phyloP scores from a whole-genome alignment of 2,888 invertebrate species.

The Acanthococcus lagerstroemiae region DNA sequence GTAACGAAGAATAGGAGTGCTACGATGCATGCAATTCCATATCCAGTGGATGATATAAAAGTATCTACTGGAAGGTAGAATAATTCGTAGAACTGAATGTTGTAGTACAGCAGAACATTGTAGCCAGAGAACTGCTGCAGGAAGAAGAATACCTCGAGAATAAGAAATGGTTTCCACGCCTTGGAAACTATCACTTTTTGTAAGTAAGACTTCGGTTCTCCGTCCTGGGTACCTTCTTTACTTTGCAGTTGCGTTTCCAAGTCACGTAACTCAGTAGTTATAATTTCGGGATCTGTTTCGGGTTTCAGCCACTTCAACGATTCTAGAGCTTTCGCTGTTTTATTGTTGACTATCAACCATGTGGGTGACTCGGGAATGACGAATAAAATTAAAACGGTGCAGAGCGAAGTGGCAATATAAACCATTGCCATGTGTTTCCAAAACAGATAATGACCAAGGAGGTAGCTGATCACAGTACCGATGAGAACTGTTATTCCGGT shows the following conservation, averaged over 20 bases:
- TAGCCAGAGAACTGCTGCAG: slow-evolving; percentile 64
- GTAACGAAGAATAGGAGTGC: slow-evolving; percentile 57
- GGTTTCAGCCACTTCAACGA: slow-evolving; percentile 43
- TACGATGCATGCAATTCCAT: slow-evolving; percentile 53
- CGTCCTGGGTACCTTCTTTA: too few relatives aligned
- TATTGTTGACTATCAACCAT: not conserved
- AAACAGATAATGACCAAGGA: slow-evolving; percentile 53
- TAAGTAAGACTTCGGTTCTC: too few relatives aligned
- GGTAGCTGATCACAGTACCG: slow-evolving; percentile 59
- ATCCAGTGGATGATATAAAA: slow-evolving; percentile 57
- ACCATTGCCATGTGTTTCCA: slow-evolving; percentile 46
- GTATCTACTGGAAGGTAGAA: slow-evolving; percentile 55
- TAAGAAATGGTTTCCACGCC: slow-evolving; percentile 56
- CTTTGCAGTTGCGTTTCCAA: too few relatives aligned
- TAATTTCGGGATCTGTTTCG: slow-evolving; percentile 55
- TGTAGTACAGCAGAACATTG: slow-evolving; percentile 60
- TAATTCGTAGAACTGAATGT: slow-evolving; percentile 59
- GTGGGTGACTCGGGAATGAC: slow-evolving; percentile 44
- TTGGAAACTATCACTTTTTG: slow-evolving; percentile 44
- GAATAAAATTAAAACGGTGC: slow-evolving; percentile 39
- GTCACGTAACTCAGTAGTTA: too few relatives aligned
- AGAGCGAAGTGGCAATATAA: not conserved
- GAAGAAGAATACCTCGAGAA: slow-evolving; percentile 54
- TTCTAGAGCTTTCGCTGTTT: not conserved
- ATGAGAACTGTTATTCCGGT: slow-evolving; percentile 60